These are phyloP conservation scores for Cheilosia vernalis DNA, from an alignment of 2,888 invertebrate genomes.

Conservation along the genomic window DNA sequence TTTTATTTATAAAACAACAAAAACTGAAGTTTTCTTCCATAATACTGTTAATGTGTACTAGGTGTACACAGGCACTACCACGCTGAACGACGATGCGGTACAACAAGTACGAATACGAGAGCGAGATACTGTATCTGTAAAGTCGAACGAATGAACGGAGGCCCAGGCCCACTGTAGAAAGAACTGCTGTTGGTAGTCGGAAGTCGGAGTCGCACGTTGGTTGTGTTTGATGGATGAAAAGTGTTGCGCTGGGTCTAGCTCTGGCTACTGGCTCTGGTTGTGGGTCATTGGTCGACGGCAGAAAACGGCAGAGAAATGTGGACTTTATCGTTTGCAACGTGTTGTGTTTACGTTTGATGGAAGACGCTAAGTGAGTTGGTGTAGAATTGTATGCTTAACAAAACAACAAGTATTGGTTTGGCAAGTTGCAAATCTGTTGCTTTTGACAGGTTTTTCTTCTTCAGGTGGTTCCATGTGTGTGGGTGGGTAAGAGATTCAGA, in stretches of 20 bases:
- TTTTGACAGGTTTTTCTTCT: constrained; percentile 1
- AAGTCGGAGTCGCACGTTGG: constrained; percentile 8
- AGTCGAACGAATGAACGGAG: constrained; percentile 12
- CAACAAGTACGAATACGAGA: constrained; percentile 28
- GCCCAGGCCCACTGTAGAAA: constrained; percentile 15
- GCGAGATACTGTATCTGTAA: constrained; percentile 48
- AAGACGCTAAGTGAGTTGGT: background rate
- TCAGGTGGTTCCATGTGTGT: background rate
- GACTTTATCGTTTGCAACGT: constrained; percentile 49
- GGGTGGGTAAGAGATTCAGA: background rate
- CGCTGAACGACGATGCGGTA: constrained; percentile 22
- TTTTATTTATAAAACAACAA: constrained; percentile 64
- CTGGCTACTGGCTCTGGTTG: no score
- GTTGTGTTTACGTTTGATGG: constrained; percentile 71
- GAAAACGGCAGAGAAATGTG: constrained; percentile 37
- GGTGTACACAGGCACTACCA: background rate
- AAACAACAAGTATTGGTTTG: constrained; percentile 46
- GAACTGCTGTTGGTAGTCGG: constrained; percentile 13
- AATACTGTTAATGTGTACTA: background rate
- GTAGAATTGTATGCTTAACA: background rate
- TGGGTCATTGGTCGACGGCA: constrained; percentile 56
- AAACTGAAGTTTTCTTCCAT: constrained; percentile 26
- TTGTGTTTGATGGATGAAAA: constrained; percentile 5
- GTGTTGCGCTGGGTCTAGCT: constrained; percentile 5
- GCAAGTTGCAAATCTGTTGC: background rate